A percentile compares a stretch with the other conserved stretches of the same genome.
Evolutionary conservation across 2,888 invertebrate species (phyloP).

Genomic region (Cosmorhoe ocellata): DNA sequence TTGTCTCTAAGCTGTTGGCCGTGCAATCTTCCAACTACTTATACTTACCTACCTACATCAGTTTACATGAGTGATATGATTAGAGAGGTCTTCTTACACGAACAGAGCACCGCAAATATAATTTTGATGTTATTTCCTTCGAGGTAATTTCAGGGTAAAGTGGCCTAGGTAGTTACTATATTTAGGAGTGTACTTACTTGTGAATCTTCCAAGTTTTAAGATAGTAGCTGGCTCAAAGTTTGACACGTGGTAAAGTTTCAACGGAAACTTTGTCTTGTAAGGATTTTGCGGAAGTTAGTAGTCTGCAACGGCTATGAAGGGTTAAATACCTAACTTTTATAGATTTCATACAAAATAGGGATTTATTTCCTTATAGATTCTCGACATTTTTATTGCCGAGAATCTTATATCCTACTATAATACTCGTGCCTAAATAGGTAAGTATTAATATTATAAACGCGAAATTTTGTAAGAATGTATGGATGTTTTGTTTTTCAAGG

Average conservation of each 20-base stretch:
- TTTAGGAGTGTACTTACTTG: slow-evolving; percentile 20
- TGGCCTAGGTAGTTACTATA: slow-evolving; percentile 28
- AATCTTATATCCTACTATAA: too few species aligned
- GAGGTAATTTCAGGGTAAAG: slow-evolving; percentile 37
- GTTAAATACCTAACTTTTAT: neutral
- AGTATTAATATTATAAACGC: too few species aligned
- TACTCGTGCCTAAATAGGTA: too few species aligned
- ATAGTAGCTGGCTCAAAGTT: slow-evolving; percentile 15
- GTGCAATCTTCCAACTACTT: too few species aligned
- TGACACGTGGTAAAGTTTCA: slow-evolving; percentile 3
- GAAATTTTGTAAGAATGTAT: too few species aligned
- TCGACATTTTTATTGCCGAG: too few species aligned
- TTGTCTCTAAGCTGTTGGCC: too few species aligned
- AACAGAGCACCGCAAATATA: slow-evolving; percentile 35
- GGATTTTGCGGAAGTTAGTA: slow-evolving; percentile 8
- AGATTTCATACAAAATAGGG: neutral
- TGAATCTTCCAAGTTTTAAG: slow-evolving; percentile 16
- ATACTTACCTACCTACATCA: too few species aligned
- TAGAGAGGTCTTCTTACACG: slow-evolving; percentile 20
- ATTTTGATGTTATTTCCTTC: slow-evolving; percentile 35
- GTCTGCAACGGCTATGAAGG: neutral
- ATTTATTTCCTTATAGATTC: neutral
- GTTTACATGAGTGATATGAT: slow-evolving; percentile 6
- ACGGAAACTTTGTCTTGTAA: slow-evolving; percentile 2
- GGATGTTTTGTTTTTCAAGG: too few species aligned